Evolutionary conservation across 2,888 invertebrate genomes (phyloP).

Genomic region (Tuberolachnus salignus): DNA sequence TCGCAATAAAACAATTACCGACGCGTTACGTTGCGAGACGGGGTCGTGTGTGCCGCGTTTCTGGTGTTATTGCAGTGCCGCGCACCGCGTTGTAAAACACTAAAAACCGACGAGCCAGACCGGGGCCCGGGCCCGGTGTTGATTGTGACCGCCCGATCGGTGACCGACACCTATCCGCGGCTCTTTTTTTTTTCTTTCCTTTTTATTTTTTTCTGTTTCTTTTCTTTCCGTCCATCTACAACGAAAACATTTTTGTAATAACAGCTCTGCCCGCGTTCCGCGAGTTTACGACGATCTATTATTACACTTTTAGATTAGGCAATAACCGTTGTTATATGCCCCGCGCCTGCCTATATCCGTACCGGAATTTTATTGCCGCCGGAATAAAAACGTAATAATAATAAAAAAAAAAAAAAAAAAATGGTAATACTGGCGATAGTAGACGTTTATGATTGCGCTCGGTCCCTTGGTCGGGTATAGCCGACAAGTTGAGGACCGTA

Average conservation of each 20-base stretch:
- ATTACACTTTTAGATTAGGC: no score
- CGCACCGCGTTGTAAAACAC: constrained; percentile 27
- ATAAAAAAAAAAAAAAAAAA: constrained; percentile 5
- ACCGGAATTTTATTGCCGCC: neutral
- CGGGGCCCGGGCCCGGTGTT: neutral
- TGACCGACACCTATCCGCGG: neutral
- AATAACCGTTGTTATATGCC: no score
- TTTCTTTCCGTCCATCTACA: neutral
- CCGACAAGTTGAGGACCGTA: no score
- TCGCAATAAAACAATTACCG: constrained; percentile 41
- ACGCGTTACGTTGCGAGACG: no score
- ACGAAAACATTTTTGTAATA: no score
- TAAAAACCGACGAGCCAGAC: constrained; percentile 36
- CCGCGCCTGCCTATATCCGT: neutral
- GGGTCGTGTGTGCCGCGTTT: neutral
- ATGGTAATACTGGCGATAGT: neutral
- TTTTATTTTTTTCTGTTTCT: no score
- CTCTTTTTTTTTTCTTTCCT: neutral
- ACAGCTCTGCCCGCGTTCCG: no score
- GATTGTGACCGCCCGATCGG: constrained; percentile 21
- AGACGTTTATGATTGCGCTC: neutral
- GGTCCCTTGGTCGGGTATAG: no score
- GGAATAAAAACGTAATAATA: neutral
- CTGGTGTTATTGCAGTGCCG: no score
- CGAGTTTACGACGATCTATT: no score